Conservation (phyloP, 2,888 invertebrate species). For the Ectemnius lituratus region DNA sequence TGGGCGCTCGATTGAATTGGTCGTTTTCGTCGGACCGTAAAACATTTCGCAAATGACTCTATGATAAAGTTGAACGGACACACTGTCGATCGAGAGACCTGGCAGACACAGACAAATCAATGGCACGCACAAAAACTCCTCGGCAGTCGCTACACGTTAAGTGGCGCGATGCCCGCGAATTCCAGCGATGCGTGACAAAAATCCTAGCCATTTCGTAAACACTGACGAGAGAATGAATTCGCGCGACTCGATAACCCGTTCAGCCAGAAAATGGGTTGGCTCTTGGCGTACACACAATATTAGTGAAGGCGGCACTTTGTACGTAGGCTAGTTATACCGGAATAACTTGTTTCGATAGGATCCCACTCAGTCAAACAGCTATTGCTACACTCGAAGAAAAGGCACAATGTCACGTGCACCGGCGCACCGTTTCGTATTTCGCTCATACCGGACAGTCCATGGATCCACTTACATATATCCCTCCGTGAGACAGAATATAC, state of each 20-base stretch:
- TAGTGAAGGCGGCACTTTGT: conserved; percentile 61
- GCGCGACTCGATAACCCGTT: conserved; percentile 43
- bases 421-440: conserved; percentile 27
- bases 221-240: conserved; percentile 25
- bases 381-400: conserved; percentile 56
- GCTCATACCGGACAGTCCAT: background rate
- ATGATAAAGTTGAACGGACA: no score
- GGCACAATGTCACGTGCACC: conserved; percentile 58
- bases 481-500: no score
- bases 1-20: background rate
- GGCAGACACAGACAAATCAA: background rate
- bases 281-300: conserved; percentile 54
- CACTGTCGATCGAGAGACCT: background rate
- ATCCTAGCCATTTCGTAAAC: conserved; percentile 27
- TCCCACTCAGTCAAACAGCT: conserved; percentile 37
- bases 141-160: background rate
- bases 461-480: no score
- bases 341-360: conserved; percentile 59
- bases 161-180: conserved; percentile 11
- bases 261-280: conserved; percentile 37
- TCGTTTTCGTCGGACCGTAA: background rate
- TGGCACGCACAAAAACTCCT: background rate
- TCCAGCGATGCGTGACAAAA: conserved; percentile 5
- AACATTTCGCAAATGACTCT: no score
- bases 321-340: conserved; percentile 58